phyloP scores from a whole-genome alignment of 2,797 vertebrate genomes.

The Pseudochaenichthys georgianus region DNA sequence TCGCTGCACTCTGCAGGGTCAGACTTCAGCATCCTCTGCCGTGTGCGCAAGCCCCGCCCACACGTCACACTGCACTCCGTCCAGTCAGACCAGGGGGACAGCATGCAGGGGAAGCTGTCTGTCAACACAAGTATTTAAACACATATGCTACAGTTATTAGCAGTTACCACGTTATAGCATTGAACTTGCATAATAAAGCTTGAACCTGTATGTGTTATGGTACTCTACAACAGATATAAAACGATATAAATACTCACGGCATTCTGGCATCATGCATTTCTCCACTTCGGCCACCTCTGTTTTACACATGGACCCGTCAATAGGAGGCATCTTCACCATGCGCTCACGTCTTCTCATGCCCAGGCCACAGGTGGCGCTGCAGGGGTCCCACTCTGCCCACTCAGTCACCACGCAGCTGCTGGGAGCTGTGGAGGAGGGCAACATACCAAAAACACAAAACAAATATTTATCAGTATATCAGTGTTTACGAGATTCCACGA shows the following conservation, averaged over 20 bases:
- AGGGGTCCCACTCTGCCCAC: slow-evolving; percentile 95
- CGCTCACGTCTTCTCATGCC: slow-evolving; percentile 92
- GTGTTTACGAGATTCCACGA: not conserved
- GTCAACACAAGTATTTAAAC: not conserved
- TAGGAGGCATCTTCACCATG: slow-evolving; percentile 96
- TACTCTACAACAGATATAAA: not conserved
- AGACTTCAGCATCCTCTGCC: slow-evolving; percentile 94
- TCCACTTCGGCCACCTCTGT: slow-evolving; percentile 91
- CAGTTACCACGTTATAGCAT: not conserved
- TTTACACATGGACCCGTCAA: slow-evolving; percentile 92
- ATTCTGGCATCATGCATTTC: slow-evolving; percentile 98
- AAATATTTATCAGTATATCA: not conserved
- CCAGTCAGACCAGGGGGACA: slow-evolving; percentile 96
- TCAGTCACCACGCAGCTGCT: slow-evolving; percentile 95
- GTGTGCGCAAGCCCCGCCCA: slow-evolving; percentile 89
- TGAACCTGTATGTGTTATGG: accelerated
- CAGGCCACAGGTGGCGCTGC: slow-evolving; percentile 92
- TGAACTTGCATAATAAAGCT: not conserved
- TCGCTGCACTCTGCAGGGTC: slow-evolving; percentile 92
- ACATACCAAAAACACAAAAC: not conserved
- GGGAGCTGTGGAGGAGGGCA: slow-evolving; percentile 80
- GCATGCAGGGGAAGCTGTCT: slow-evolving; percentile 87
- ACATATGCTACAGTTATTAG: not conserved
- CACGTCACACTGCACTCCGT: slow-evolving; percentile 93
- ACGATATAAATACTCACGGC: slow-evolving; percentile 85